Evolutionary conservation across 2,113 vertebrate genomes (phyloP).

Genomic region (Vimba vimba): DNA sequence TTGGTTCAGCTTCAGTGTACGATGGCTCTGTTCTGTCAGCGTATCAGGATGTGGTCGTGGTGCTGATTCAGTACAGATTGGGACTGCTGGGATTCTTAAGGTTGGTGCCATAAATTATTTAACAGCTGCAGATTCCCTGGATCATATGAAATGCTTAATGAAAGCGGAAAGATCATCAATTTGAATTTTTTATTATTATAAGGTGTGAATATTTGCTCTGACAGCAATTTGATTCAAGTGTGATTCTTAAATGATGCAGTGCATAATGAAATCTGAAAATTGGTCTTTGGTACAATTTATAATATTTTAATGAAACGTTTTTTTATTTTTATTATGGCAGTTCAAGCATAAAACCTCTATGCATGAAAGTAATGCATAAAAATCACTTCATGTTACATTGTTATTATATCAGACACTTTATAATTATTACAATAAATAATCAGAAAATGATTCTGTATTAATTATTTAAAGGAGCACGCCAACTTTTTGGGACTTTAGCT

Average conservation of each 20-base stretch:
- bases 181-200: too few species aligned
- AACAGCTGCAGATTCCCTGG: background rate
- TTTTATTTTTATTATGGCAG: background rate
- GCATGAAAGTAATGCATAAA: background rate
- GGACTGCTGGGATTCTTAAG: constrained; percentile 84
- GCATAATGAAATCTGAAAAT: background rate
- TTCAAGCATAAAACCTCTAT: background rate
- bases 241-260: background rate
- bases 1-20: constrained; percentile 71
- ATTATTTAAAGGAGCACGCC: too few species aligned
- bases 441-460: too few species aligned
- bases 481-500: too few species aligned
- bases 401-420: background rate
- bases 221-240: background rate
- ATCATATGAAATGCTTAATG: background rate
- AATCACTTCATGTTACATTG: background rate
- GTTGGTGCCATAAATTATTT: constrained; percentile 62
- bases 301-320: background rate
- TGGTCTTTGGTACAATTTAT: too few species aligned
- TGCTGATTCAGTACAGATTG: constrained; percentile 84
- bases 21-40: constrained; percentile 84
- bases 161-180: background rate
- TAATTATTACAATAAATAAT: background rate
- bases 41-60: constrained; percentile 82
- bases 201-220: too few species aligned